These are phyloP conservation scores for Chelon auratus DNA, from an alignment of 2,797 vertebrate genomes.

Conservation along the genomic window DNA sequence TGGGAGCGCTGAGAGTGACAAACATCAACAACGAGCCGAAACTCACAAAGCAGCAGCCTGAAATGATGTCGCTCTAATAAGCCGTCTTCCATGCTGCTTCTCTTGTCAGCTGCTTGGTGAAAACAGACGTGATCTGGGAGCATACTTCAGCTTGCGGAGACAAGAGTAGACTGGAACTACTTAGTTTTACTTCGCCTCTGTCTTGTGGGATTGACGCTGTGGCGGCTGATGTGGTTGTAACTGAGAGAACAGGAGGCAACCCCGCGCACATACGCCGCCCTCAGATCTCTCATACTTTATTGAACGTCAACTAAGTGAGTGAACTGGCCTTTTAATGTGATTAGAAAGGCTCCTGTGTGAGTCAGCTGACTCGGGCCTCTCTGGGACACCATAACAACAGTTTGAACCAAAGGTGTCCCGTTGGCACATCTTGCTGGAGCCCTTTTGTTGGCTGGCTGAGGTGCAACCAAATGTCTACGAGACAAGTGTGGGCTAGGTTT, in stretches of 20 bases:
- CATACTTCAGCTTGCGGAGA: background rate
- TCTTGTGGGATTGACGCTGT: background rate
- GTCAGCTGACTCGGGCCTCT: background rate
- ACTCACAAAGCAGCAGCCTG: background rate
- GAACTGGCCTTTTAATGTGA: background rate
- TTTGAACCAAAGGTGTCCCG: too few relatives aligned
- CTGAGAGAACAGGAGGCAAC: constrained; percentile 4
- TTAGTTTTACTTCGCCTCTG: background rate
- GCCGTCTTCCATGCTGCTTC: background rate
- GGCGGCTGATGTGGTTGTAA: background rate
- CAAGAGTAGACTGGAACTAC: background rate
- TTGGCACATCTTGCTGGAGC: too few relatives aligned
- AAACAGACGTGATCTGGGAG: background rate
- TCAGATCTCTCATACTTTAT: constrained; percentile 5
- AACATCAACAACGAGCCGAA: too few relatives aligned
- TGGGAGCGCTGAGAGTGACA: too few relatives aligned
- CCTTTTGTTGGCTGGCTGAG: too few relatives aligned
- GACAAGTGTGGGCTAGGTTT: too few relatives aligned
- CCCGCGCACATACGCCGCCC: background rate
- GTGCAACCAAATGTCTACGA: too few relatives aligned
- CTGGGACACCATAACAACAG: too few relatives aligned
- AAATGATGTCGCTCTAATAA: background rate
- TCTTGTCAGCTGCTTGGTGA: background rate
- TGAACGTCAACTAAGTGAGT: background rate
- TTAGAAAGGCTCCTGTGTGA: background rate